Percentiles rank a stretch among this genome's conserved stretches.
Conservation (phyloP, 2,113 vertebrate genomes). For the Carassius carassius region DNA sequence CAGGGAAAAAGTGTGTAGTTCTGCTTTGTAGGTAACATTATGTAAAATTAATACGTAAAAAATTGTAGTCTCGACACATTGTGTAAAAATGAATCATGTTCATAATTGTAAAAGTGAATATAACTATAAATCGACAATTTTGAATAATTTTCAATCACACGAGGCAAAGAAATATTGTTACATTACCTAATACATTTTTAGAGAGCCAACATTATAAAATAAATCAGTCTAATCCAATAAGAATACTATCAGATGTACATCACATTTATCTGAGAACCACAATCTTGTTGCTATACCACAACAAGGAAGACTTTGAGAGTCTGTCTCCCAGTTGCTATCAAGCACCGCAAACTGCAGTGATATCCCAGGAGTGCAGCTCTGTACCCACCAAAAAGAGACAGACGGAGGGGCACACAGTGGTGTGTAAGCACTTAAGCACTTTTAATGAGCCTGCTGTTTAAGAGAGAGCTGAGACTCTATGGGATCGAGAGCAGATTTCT, state of each 20-base stretch:
- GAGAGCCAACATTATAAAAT: neutral
- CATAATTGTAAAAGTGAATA: neutral
- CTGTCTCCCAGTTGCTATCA: neutral
- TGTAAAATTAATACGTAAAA: neutral
- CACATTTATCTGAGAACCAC: neutral
- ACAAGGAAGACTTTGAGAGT: neutral
- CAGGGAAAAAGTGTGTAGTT: neutral
- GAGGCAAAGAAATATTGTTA: neutral
- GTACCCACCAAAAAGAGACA: neutral
- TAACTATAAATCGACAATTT: neutral
- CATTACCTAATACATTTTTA: neutral
- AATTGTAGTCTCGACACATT: neutral
- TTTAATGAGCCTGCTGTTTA: neutral
- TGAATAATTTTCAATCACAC: too few species aligned
- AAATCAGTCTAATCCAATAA: neutral
- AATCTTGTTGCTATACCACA: neutral
- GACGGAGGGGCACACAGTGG: neutral
- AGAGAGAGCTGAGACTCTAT: neutral
- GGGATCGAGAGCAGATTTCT: conserved; percentile 5
- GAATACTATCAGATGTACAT: neutral
- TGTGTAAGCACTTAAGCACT: conserved; percentile 25
- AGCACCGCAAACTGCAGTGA: conserved; percentile 19
- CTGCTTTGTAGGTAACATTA: neutral
- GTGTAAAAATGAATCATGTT: neutral
- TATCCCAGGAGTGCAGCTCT: conserved; percentile 17